Evolutionary conservation across 2,888 invertebrate species (phyloP).

Genomic region (Diaphora mendica): DNA sequence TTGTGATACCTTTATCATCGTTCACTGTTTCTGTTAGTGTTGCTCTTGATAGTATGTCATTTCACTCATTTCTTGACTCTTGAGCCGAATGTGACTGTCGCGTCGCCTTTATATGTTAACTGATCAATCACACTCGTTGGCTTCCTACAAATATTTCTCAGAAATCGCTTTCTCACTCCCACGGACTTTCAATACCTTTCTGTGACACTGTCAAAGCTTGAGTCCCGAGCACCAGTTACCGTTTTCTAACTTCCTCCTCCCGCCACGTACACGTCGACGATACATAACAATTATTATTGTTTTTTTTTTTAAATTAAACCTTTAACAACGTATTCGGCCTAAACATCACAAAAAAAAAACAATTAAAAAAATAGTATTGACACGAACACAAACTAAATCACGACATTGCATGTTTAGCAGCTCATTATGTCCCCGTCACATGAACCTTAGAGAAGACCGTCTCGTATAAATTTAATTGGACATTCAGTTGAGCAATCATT

Average conservation of each 20-base stretch:
- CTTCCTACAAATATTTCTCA: conserved; percentile 74
- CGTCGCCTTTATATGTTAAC: conserved; percentile 73
- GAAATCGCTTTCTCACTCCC: conserved; percentile 79
- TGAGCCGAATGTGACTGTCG: conserved; percentile 81
- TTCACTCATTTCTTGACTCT: conserved; percentile 82
- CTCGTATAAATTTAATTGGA: conserved; percentile 77
- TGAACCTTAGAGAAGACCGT: conserved; percentile 82
- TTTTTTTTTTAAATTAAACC: conserved; percentile 52
- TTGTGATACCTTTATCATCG: conserved; percentile 86
- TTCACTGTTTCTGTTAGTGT: conserved; percentile 84
- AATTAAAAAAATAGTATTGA: conserved; percentile 58
- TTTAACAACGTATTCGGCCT: conserved; percentile 71
- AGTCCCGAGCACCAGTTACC: conserved; percentile 74
- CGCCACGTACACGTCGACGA: conserved; percentile 69
- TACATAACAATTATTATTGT: conserved; percentile 52
- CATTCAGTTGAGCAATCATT: conserved; percentile 76
- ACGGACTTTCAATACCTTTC: conserved; percentile 75
- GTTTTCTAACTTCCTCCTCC: conserved; percentile 64
- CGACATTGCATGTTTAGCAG: conserved; percentile 86
- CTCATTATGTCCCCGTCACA: conserved; percentile 83
- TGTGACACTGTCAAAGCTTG: conserved; percentile 80
- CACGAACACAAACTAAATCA: conserved; percentile 79
- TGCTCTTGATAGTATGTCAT: conserved; percentile 84
- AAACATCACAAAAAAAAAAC: conserved; percentile 69
- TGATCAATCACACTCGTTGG: conserved; percentile 70